A percentile compares a stretch with the other conserved stretches of the same genome.
Conservation (phyloP, 2,888 invertebrate genomes). For the Neocrepidodera transversa region DNA sequence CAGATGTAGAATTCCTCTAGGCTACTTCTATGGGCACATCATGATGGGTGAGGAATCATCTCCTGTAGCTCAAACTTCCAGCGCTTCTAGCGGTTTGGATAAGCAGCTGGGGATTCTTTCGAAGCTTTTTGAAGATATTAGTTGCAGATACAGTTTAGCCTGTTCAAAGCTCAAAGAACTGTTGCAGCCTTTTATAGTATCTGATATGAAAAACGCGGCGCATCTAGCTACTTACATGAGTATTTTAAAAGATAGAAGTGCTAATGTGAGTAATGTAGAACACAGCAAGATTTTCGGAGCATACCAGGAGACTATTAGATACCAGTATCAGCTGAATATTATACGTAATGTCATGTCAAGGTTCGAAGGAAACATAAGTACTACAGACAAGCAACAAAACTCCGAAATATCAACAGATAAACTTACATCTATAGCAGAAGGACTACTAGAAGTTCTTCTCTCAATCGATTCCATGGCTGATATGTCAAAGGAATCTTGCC, state of each 20-base stretch:
- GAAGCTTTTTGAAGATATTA: constrained; percentile 79
- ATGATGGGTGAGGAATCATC: constrained; percentile 71
- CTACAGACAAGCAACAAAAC: constrained; percentile 15
- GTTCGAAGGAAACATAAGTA: constrained; percentile 65
- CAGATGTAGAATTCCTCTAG: constrained; percentile 88
- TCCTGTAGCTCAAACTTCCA: constrained; percentile 51
- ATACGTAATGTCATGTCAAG: constrained; percentile 78
- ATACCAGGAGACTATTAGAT: constrained; percentile 81
- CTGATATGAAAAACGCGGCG: constrained; percentile 82
- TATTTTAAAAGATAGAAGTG: constrained; percentile 54
- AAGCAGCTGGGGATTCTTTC: constrained; percentile 71
- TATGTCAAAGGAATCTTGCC: constrained; percentile 62
- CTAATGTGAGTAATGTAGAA: constrained; percentile 54
- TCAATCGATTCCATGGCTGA: constrained; percentile 52
- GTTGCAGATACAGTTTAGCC: constrained; percentile 82
- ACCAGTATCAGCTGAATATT: constrained; percentile 89
- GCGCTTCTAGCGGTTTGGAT: constrained; percentile 59
- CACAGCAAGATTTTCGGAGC: constrained; percentile 62
- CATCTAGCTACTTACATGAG: constrained; percentile 86
- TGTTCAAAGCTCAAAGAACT: constrained; percentile 84
- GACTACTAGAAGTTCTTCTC: constrained; percentile 80
- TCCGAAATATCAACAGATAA: constrained; percentile 81
- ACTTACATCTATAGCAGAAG: constrained; percentile 80
- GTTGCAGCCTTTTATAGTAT: constrained; percentile 76
- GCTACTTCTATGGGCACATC: constrained; percentile 92